A percentile compares a stretch with the other conserved stretches of the same genome.
phyloP scores from a whole-genome alignment of 2,113 vertebrate species.

The Cepphus grylle region DNA sequence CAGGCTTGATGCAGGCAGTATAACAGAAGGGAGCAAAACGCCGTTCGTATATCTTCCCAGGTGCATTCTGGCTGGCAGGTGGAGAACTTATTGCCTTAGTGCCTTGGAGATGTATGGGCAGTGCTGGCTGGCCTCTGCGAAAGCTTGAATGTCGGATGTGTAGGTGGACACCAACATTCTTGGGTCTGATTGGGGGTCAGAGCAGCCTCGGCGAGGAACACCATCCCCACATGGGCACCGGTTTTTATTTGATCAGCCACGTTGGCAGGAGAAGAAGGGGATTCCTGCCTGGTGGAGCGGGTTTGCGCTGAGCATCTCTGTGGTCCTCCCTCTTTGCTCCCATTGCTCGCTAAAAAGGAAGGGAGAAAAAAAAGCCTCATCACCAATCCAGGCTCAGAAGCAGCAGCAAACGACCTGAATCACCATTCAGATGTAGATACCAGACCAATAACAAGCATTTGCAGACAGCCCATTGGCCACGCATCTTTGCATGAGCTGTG shows the following conservation, averaged over 20 bases:
- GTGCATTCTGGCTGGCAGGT: background rate
- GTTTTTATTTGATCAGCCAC: background rate
- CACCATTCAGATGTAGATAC: background rate
- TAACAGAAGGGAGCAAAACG: fast-evolving
- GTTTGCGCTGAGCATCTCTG: background rate
- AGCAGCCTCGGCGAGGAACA: fast-evolving
- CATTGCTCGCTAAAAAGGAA: background rate
- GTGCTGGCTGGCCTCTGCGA: fast-evolving
- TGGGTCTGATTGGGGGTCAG: fast-evolving
- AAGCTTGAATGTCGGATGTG: fast-evolving
- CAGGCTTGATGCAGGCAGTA: background rate
- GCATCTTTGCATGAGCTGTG: fast-evolving
- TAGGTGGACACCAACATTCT: fast-evolving
- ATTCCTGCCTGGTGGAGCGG: background rate
- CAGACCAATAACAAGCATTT: background rate
- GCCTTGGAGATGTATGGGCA: background rate
- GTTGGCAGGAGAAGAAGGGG: background rate
- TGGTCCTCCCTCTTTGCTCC: background rate
- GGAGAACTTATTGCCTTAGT: background rate
- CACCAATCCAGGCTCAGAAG: fast-evolving
- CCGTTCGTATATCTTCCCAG: fast-evolving
- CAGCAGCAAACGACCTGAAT: background rate
- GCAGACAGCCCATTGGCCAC: background rate
- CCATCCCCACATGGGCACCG: fast-evolving
- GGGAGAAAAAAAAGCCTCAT: background rate